Evolutionary conservation across 2,113 vertebrate species (phyloP), one percentile per base, ranked within the genome.

Genomic region (Danionella cerebrum): DNA sequence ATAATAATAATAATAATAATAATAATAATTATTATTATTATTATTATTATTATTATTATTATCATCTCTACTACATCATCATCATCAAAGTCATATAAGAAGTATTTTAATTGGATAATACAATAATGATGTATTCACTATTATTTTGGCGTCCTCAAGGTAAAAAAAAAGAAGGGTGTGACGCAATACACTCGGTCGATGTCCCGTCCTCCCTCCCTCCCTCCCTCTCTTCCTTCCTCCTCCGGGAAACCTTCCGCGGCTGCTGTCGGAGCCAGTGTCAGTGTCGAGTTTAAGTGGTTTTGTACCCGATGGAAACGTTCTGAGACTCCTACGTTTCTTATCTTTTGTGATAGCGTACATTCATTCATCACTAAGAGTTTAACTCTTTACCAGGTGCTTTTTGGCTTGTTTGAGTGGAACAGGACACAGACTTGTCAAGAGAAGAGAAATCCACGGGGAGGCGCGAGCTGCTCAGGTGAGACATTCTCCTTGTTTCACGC

Each of bases 231-330:
- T 9, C 9, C 29, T 33, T 9, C 9, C 29, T 33, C 29, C 9
- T 9, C 9, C 29, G 45, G 59, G 27, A 63, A 63, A 63, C 42
- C 5, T 18, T 63, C n/a, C 19, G 11, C 5, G 24, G 36, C 42
- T 64, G 18, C n/a, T 29, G n/a, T n/a, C n/a, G n/a, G n/a, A n/a
- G n/a, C n/a, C n/a, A n/a, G n/a, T n/a, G n/a, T n/a, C n/a, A n/a
- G n/a, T n/a, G n/a, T n/a, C n/a, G n/a, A n/a, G n/a, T n/a, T n/a
- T n/a, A n/a, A n/a, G n/a, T n/a, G n/a, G n/a, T n/a, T n/a, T n/a
- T n/a, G n/a, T n/a, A n/a, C n/a, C n/a, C n/a, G n/a, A n/a, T 63
- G 59, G 27, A 63, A 63, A 63, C 42, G 6, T 18, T 63, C n/a
- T 19, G 11, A 8, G 24, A 48, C 42, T 64, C 29, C n/a, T 29